Evolutionary conservation across 2,888 invertebrate genomes (phyloP).

Genomic region (Marronus borbonicus): DNA sequence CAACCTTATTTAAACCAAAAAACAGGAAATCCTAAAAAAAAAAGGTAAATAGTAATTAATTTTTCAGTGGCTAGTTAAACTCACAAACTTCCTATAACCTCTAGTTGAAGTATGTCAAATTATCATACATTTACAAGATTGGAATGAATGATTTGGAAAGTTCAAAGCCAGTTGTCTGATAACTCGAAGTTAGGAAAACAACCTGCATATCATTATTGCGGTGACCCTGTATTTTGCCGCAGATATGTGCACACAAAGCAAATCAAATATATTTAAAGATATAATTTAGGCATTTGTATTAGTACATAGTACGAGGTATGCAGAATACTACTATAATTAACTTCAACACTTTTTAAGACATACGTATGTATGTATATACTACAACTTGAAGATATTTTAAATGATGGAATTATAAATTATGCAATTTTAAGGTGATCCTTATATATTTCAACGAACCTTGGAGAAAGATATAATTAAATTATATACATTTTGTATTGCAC

Average conservation of each 20-base stretch:
- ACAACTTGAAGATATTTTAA: slow-evolving; percentile 20
- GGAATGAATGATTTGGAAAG: no score
- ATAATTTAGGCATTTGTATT: slow-evolving; percentile 34
- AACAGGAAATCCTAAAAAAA: no score
- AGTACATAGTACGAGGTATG: slow-evolving; percentile 50
- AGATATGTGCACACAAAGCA: background rate
- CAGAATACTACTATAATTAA: slow-evolving; percentile 47
- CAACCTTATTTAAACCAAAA: no score
- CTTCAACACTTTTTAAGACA: slow-evolving; percentile 44
- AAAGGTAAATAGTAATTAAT: no score
- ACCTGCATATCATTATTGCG: background rate
- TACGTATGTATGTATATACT: slow-evolving; percentile 36
- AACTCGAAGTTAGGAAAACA: background rate
- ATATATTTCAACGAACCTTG: no score
- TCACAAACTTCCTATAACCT: no score
- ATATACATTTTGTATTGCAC: slow-evolving; percentile 41
- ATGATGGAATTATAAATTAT: background rate
- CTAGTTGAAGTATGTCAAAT: no score
- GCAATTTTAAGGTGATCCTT: no score
- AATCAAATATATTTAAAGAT: slow-evolving; percentile 27
- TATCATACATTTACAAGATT: no score
- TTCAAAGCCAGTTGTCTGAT: no score
- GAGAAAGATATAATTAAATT: background rate
- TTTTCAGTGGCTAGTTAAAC: no score
- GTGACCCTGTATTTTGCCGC: background rate